Base-by-base conservation (phyloP, 2,113 vertebrate genomes). In the Toxotes jaculatrix region DNA sequence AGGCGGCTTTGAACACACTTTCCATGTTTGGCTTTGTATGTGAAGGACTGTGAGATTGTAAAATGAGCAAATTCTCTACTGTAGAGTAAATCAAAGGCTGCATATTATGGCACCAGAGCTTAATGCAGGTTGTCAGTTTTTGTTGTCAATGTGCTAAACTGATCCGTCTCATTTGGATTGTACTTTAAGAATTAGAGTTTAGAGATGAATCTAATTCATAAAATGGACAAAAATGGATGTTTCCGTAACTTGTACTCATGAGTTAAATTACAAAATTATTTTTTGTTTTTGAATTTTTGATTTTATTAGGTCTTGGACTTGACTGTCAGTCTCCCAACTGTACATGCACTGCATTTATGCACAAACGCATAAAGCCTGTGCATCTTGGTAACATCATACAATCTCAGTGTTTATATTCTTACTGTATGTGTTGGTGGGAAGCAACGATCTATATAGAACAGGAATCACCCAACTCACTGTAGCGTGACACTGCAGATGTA, bases 401-500 rank as follows among this genome's bases (percentile, higher is more conserved):
- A 69, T 36, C 67, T 63, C 77, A 76, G 88, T 87, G 68, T 88
- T 81, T 84, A 45, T 77, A 64, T 84, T 84, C 60, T 67, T 67
- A 47, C 36, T 62, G 34, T 51, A 84, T 74, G 64, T 75, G 74
- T 85, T 79, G 65, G 75, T 70, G 43, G 19, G 32, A 77, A 63
- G 76, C 43, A 77, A 34, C 36, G 59, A 74, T 84, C 80, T 80
- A 78, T 80, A 75, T 60, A 76, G 74, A 85, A 57, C 47, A 49
- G 64, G 60, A 69, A 71, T 85, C 79, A 21, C 49, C 57, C 70
- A 49, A 53, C 7, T 53, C 59, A 47, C 82, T 83, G 79, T 82
- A 67, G 91, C 73, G 65, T 87, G 88, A 88, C 83, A 65, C 83
- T 82, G 84, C 82, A 88, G 86, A 88, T 80, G 76, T 88, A 88